Evolutionary conservation across 2,113 vertebrate species (phyloP).

Genomic region (Sigmodon hispidus): DNA sequence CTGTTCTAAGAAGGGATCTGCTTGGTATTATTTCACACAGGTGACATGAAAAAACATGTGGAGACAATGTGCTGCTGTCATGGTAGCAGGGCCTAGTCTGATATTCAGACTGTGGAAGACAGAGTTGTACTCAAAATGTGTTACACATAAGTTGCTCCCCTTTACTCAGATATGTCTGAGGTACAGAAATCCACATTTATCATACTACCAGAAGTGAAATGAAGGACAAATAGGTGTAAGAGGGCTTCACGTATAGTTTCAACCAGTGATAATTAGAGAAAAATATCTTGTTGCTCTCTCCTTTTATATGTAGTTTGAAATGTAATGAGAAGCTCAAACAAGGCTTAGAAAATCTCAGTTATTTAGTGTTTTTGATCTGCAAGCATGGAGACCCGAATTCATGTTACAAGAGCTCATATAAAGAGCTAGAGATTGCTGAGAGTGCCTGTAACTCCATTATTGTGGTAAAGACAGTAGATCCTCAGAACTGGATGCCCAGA

Average conservation of each 20-base stretch:
- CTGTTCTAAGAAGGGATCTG: background rate
- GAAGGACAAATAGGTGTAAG: background rate
- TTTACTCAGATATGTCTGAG: background rate
- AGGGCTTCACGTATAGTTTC: background rate
- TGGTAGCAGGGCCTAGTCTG: background rate
- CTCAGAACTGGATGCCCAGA: background rate
- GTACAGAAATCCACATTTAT: background rate
- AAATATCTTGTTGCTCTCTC: background rate
- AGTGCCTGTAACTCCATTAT: too few species aligned
- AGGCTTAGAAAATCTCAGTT: background rate
- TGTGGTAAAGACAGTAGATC: background rate
- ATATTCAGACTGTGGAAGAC: background rate
- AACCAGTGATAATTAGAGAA: background rate
- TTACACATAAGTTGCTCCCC: background rate
- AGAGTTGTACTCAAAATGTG: background rate
- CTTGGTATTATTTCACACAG: background rate
- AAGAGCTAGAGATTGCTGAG: background rate
- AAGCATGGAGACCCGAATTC: background rate
- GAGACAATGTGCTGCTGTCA: background rate
- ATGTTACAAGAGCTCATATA: background rate
- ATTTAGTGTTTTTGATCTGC: background rate
- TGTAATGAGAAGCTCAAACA: background rate
- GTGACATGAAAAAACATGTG: background rate
- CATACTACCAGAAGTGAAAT: background rate
- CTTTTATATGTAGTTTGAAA: background rate